Conservation (phyloP, 1,140 invertebrate species). For the Chrysoperla carnea region DNA sequence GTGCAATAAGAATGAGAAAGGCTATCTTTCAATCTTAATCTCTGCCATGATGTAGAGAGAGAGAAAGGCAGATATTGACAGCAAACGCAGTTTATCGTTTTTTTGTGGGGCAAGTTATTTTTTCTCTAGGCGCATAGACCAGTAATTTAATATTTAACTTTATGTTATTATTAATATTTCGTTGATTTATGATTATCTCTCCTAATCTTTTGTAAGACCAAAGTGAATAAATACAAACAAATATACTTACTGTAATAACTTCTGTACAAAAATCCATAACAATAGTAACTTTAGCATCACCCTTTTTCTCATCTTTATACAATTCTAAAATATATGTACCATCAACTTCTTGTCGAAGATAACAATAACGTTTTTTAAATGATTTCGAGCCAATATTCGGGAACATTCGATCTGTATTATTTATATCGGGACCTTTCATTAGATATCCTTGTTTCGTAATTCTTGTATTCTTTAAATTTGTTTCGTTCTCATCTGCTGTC, state of each 20-base stretch:
- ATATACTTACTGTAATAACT: constrained; percentile 49
- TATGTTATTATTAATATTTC: no score
- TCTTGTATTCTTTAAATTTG: constrained; percentile 41
- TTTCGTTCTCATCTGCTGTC: constrained; percentile 51
- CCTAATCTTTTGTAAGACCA: no score
- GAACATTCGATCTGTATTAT: constrained; percentile 62
- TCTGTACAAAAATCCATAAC: constrained; percentile 85
- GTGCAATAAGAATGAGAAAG: no score
- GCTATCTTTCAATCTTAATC: no score
- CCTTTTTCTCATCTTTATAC: constrained; percentile 83
- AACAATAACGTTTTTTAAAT: constrained; percentile 80
- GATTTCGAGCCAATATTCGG: constrained; percentile 73
- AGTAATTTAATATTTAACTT: no score
- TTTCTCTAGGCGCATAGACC: no score
- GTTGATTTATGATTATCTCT: no score
- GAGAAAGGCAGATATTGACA: no score
- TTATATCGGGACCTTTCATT: constrained; percentile 75
- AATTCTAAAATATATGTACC: constrained; percentile 80
- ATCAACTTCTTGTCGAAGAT: constrained; percentile 73
- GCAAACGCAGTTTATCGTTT: no score
- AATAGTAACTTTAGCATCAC: constrained; percentile 77
- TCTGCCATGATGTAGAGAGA: no score
- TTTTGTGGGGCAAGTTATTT: no score
- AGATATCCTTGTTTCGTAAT: constrained; percentile 80
- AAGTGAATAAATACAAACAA: not conserved